These are phyloP conservation scores for Eupithecia dodoneata DNA, from an alignment of 2,888 invertebrate species.

Conservation along the genomic window DNA sequence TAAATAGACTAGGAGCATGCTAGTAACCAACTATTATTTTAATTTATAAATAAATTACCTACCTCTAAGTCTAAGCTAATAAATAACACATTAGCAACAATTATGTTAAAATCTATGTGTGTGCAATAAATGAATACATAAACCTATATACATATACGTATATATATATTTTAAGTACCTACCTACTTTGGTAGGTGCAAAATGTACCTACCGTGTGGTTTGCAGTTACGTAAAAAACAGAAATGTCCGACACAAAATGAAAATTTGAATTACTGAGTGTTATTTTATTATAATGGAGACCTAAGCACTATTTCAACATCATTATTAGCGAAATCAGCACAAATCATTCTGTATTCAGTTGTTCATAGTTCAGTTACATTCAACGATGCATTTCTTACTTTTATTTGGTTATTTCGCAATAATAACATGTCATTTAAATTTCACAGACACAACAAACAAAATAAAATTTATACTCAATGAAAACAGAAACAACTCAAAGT, in stretches of 20 bases:
- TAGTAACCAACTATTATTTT: too few species aligned
- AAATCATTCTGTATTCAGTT: neutral
- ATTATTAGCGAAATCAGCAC: neutral
- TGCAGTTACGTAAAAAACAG: neutral
- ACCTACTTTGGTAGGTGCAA: neutral
- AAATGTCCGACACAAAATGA: neutral
- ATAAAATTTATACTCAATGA: constrained; percentile 51
- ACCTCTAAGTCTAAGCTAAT: too few species aligned
- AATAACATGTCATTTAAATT: constrained; percentile 43
- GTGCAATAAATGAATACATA: too few species aligned
- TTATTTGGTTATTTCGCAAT: neutral
- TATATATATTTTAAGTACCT: too few species aligned
- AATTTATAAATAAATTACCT: too few species aligned
- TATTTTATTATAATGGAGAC: neutral
- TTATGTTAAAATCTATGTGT: too few species aligned
- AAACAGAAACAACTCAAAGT: constrained; percentile 47
- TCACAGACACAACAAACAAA: constrained; percentile 54
- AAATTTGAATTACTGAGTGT: neutral
- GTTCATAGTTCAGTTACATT: neutral
- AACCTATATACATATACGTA: too few species aligned
- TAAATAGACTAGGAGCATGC: too few species aligned
- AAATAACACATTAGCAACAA: too few species aligned
- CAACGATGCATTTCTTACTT: neutral
- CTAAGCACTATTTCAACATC: neutral
- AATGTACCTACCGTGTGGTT: neutral